Conservation (phyloP, 2,113 vertebrate species). For the Entelurus aequoreus region DNA sequence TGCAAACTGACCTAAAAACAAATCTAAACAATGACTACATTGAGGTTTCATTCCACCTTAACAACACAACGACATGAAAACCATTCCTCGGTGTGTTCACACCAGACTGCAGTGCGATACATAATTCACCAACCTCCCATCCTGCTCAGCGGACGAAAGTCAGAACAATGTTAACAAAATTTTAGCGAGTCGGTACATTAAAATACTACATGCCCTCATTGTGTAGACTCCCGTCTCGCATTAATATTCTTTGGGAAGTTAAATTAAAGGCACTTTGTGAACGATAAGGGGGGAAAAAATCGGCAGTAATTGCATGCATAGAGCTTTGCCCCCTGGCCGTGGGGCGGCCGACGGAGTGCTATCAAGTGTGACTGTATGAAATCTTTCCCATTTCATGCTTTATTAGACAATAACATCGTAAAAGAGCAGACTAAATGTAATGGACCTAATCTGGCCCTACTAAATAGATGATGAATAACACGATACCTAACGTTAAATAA, state of each 20-base stretch:
- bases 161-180: neutral
- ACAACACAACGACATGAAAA: neutral
- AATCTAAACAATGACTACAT: conserved; percentile 2
- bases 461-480: conserved; percentile 52
- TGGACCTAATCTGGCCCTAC: conserved; percentile 52
- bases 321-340: conserved; percentile 63
- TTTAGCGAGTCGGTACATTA: conserved; percentile 9
- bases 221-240: conserved; percentile 24
- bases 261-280: conserved; percentile 43
- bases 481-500: conserved; percentile 46
- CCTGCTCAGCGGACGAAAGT: neutral
- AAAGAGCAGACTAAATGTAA: conserved; percentile 58
- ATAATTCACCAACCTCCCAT: conserved; percentile 6
- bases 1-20: conserved; percentile 1
- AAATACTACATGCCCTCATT: conserved; percentile 20
- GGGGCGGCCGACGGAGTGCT: conserved; percentile 33
- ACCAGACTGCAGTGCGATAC: neutral
- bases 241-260: conserved; percentile 44
- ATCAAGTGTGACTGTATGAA: conserved; percentile 50
- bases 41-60: neutral
- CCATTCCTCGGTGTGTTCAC: neutral
- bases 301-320: conserved; percentile 64
- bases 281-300: conserved; percentile 62
- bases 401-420: conserved; percentile 62
- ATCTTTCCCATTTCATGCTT: conserved; percentile 45